Conservation (phyloP, 2,113 vertebrate species). For the Percopsis transmontana region DNA sequence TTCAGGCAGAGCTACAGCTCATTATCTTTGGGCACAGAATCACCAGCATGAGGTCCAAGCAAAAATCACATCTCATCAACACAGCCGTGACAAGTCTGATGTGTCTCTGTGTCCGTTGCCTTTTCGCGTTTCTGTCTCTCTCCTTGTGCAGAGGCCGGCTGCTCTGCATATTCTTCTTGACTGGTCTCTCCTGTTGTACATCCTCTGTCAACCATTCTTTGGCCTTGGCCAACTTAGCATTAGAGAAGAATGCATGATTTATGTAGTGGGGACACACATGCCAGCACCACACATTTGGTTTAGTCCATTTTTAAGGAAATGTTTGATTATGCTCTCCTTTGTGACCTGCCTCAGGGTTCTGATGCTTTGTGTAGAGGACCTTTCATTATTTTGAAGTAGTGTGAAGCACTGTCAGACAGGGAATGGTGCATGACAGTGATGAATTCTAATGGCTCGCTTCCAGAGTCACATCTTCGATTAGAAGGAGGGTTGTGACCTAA, state of each 20-base stretch:
- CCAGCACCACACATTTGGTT: not conserved
- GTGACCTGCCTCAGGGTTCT: conserved; percentile 1
- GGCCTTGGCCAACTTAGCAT: not conserved
- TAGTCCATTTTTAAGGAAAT: conserved; percentile 9
- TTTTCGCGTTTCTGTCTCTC: not conserved
- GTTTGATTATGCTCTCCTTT: conserved; percentile 9
- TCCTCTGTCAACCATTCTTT: not conserved
- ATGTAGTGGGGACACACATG: not conserved
- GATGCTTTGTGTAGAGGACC: conserved; percentile 3
- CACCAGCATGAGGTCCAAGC: too few species aligned
- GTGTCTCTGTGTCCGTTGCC: too few species aligned
- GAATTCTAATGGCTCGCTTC: conserved; percentile 4
- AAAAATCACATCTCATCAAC: too few species aligned
- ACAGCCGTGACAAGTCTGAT: too few species aligned
- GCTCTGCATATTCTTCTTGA: not conserved
- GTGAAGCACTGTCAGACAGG: conserved; percentile 8
- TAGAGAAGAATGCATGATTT: not conserved
- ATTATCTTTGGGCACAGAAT: too few species aligned
- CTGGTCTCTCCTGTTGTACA: not conserved
- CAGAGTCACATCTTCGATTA: conserved; percentile 14
- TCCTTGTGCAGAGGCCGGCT: not conserved
- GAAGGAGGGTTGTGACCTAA: conserved; percentile 10
- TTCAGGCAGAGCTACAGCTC: too few species aligned
- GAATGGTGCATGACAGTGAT: conserved; percentile 12
- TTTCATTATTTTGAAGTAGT: conserved; percentile 16